Evolutionary conservation across 2,797 vertebrate genomes (phyloP), one percentile per base, ranked within the genome.

Genomic region (Thripadectes ignobilis): DNA sequence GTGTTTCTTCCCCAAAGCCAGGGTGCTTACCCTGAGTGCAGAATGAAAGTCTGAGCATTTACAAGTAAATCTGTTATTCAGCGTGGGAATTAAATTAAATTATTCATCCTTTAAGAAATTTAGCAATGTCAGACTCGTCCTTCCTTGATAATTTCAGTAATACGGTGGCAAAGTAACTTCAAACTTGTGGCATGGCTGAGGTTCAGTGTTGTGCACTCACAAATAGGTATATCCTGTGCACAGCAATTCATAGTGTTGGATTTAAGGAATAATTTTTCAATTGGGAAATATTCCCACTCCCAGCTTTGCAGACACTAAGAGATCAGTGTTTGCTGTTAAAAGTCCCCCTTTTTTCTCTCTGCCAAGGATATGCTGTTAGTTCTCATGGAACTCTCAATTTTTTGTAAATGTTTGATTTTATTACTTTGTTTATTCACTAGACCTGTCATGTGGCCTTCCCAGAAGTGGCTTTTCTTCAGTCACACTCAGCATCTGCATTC

Each of bases 31-130:
- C 75, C 74, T 46, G 62, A 89, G 65, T 20, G 48, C 77, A 95
- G 91, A 95, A 93, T 71, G 89, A 63, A 86, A 68, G 67, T 38
- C 85, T 84, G 69, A 88, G 91, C 85, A 69, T 84, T 97, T 95
- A 95, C 89, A 88, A 96, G 93, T 82, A 96, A 96, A 96, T 95
- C 95, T 95, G 83, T 88, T 97, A 86, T 88, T 96, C 89, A 77
- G 48, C 0, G 0, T 57, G 74, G 89, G 94, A 93, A 94, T 96
- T 93, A 91, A 94, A 92, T 67, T 52, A 92, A 96, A 89, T 93
- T 96, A 96, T 95, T 94, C 91, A 95, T 96, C 92, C 87, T 95
- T 94, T 95, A 92, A 96, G 95, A 95, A 96, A 94, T 95, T 89
- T 90, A 92, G 73, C 34, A 62, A 20, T 4, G 3, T 93, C 85